Evolutionary conservation across 2,113 vertebrate genomes (phyloP).

Genomic region (Mesocricetus auratus): DNA sequence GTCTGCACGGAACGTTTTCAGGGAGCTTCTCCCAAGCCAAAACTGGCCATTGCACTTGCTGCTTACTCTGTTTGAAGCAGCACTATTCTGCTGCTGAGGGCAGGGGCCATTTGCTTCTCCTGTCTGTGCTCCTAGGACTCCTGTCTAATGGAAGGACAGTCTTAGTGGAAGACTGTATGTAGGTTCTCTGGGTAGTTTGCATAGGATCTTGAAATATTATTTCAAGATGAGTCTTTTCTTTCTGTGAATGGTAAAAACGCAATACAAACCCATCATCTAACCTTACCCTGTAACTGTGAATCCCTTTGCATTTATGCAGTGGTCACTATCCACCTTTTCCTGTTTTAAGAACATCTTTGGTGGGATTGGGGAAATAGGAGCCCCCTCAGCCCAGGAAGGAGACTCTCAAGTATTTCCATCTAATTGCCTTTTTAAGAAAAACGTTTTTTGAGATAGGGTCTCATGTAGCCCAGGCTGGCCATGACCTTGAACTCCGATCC

Average conservation of each 20-base stretch:
- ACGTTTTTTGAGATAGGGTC: neutral
- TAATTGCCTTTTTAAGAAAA: too few species aligned
- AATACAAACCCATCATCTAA: neutral
- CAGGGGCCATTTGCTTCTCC: neutral
- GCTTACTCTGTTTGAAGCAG: neutral
- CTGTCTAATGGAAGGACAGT: neutral
- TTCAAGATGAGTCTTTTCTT: neutral
- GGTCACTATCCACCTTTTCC: neutral
- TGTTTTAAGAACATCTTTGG: neutral
- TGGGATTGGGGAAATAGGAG: too few species aligned
- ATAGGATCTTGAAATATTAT: neutral
- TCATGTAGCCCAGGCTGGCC: neutral
- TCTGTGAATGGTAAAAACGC: neutral
- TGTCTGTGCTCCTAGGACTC: neutral
- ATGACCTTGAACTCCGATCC: too few species aligned
- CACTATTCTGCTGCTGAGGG: neutral
- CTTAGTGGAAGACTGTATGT: too few species aligned
- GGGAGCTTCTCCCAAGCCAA: neutral
- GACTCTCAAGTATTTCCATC: neutral
- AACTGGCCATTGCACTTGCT: neutral
- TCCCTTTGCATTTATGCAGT: neutral
- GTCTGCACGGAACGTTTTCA: neutral
- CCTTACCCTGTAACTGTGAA: neutral
- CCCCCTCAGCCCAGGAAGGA: neutral
- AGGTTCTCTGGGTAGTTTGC: neutral